Evolutionary conservation across 2,888 invertebrate species (phyloP), one percentile per base, ranked within the genome.

Genomic region (Cataglyphis albicans): DNA sequence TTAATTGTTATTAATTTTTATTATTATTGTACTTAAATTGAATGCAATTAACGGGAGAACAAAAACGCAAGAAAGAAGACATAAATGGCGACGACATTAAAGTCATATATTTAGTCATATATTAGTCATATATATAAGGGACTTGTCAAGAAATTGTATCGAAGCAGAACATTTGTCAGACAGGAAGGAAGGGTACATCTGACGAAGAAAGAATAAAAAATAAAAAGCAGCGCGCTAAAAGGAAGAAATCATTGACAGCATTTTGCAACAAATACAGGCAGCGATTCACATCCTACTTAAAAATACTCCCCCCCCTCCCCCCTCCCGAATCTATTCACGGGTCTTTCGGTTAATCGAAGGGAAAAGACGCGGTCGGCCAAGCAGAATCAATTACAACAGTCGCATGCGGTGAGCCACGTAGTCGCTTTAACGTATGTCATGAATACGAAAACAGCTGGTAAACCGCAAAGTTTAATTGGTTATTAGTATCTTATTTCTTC

Each of bases 401-500:
- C 84, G 67, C 83, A 85, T 86, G 87, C 86, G 88, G 87, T 86
- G 86, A 82, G 87, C 88, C 86, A 84, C 87, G 74, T 41, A 65
- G n/a, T 61, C 25, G 59, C 81, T 80, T 21, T 85, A 81, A 61
- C 84, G 38, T 64, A 73, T 72, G 38, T 63, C 65, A 81, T 68
- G 64, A 63, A 57, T 76, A 76, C 59, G 68, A 81, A 70, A 81
- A 84, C 32, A 80, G 55, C 67, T 12, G 75, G 67, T n/a, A 84
- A 82, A 89, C 89, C 88, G 86, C 88, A 84, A 89, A 83, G 87
- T 84, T 89, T 89, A 89, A 86, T 89, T 89, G 86, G 80, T 84
- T 82, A 83, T 87, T 89, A 86, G 81, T 21, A 32, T 55, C 12
- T 29, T 29, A 41, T 41, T n/a, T 55, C 44, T 41, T 78, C 61